These are phyloP conservation scores for Diuraphis noxia DNA, from an alignment of 1,140 invertebrate genomes.

Conservation along the genomic window DNA sequence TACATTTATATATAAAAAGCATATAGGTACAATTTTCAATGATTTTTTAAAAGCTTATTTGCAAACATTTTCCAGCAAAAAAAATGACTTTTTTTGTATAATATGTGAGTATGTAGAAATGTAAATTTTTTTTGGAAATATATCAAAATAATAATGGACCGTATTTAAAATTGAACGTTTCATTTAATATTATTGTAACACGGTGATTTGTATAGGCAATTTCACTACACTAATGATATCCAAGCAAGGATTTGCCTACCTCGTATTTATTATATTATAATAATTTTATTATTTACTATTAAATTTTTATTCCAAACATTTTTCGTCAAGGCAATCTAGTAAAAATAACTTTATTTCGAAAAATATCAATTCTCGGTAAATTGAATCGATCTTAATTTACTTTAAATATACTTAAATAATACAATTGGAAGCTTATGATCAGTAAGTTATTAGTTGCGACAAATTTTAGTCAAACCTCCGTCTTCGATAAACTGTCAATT, in stretches of 20 bases:
- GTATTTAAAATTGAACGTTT: neutral
- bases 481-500: neutral
- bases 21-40: neutral
- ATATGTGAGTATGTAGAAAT: neutral
- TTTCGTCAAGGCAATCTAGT: neutral
- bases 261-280: neutral
- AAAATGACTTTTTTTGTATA: neutral
- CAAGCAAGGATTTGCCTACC: neutral
- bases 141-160: neutral
- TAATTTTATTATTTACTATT: neutral
- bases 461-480: neutral
- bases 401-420: neutral
- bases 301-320: neutral
- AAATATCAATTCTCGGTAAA: neutral
- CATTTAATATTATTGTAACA: neutral
- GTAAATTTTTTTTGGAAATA: neutral
- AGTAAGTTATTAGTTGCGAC: neutral
- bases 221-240: neutral
- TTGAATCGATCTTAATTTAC: neutral
- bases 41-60: neutral
- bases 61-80: neutral
- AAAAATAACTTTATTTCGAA: neutral
- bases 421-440: neutral
- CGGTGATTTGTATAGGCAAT: neutral
- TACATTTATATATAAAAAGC: neutral